Conservation (phyloP, 2,797 vertebrate genomes). For the Lacerta viridis region DNA sequence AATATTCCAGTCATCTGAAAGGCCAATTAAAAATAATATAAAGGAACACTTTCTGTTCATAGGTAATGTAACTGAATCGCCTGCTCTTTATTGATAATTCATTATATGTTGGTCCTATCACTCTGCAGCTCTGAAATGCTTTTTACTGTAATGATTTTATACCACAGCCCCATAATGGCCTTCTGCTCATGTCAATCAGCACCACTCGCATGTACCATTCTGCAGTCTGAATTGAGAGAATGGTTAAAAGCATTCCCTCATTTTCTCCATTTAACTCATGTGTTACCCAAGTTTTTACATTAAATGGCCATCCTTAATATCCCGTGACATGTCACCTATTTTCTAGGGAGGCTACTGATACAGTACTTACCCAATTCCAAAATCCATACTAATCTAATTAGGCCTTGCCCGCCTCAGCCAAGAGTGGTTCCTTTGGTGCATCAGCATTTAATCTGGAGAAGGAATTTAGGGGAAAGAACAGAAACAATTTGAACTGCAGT, state of each 20-base stretch:
- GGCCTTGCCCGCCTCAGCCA: conserved; percentile 69
- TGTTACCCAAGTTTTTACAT: conserved; percentile 88
- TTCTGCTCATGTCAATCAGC: conserved; percentile 78
- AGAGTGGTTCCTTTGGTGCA: conserved; percentile 76
- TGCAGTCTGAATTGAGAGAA: conserved; percentile 83
- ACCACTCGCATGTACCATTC: conserved; percentile 77
- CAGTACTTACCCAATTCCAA: conserved; percentile 81
- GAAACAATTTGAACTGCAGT: conserved; percentile 81
- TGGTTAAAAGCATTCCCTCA: conserved; percentile 88
- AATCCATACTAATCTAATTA: conserved; percentile 85
- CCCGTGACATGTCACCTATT: conserved; percentile 83
- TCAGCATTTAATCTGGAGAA: conserved; percentile 86
- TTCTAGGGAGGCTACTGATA: conserved; percentile 83
- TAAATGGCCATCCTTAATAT: conserved; percentile 88
- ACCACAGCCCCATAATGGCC: conserved; percentile 80
- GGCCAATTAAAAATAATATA: conserved; percentile 77
- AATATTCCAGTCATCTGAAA: conserved; percentile 76
- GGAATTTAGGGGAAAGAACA: conserved; percentile 80
- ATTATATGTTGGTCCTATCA: conserved; percentile 79
- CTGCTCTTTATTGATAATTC: conserved; percentile 84
- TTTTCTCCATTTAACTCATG: conserved; percentile 87
- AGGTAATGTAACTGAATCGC: conserved; percentile 79
- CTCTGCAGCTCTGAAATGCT: conserved; percentile 77
- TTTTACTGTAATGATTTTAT: conserved; percentile 84
- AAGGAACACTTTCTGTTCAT: conserved; percentile 82